These are phyloP conservation scores for Strigops habroptila DNA, from an alignment of 2,113 vertebrate genomes.

Conservation along the genomic window DNA sequence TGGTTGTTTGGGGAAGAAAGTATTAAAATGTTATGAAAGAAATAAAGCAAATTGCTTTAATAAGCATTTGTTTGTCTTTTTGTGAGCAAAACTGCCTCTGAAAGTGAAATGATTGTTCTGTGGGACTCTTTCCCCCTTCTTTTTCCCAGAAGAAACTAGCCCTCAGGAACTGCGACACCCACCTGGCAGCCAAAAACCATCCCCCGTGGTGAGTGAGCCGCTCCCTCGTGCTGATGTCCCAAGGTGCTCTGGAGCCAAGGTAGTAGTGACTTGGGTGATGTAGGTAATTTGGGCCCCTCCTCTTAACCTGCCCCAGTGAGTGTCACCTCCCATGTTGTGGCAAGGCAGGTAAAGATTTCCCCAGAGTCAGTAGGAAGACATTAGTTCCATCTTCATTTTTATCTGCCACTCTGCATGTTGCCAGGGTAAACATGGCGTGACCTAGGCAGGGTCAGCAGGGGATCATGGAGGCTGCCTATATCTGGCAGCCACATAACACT, in stretches of 20 bases:
- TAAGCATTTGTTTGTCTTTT: background rate
- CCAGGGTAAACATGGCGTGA: background rate
- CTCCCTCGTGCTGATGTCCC: background rate
- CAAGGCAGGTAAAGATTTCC: background rate
- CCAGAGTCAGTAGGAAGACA: background rate
- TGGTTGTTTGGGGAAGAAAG: background rate
- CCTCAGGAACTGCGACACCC: conserved; percentile 71
- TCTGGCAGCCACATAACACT: background rate
- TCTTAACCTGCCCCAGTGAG: background rate
- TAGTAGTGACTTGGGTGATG: conserved; percentile 1
- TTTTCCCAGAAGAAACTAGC: conserved; percentile 67
- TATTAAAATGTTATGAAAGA: background rate
- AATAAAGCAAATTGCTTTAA: background rate
- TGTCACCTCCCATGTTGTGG: background rate
- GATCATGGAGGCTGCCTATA: background rate
- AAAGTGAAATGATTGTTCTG: conserved; percentile 11
- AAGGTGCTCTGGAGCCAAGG: conserved; percentile 34
- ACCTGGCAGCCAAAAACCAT: conserved; percentile 65
- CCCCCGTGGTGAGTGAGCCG: conserved; percentile 67
- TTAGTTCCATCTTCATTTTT: background rate
- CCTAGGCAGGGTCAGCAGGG: background rate
- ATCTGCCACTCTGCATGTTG: background rate
- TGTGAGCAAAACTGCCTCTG: background rate
- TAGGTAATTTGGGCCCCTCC: background rate
- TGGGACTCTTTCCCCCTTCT: conserved; percentile 12